These are phyloP conservation scores for Catagonus wagneri DNA, from an alignment of 2,113 vertebrate genomes.

Conservation along the genomic window DNA sequence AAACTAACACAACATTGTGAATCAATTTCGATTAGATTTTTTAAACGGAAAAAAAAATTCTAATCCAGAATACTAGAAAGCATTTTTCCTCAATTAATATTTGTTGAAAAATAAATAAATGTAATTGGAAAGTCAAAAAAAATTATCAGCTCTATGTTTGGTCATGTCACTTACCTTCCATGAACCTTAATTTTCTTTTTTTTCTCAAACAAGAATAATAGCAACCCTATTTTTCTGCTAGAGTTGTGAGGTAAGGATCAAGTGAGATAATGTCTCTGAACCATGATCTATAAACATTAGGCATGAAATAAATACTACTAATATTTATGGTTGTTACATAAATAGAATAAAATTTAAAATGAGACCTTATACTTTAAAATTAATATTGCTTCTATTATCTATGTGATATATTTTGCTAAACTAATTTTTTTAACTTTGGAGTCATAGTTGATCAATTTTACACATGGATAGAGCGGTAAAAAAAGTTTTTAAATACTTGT, in stretches of 20 bases:
- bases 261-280: conserved; percentile 2
- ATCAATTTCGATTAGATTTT: too few relatives aligned
- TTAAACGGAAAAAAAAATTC: too few relatives aligned
- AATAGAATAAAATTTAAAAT: neutral
- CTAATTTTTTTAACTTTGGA: neutral
- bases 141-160: neutral
- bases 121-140: too few relatives aligned
- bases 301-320: neutral
- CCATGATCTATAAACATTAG: neutral
- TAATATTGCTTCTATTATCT: neutral
- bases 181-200: neutral
- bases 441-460: neutral
- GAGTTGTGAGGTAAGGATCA: neutral
- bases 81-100: too few relatives aligned
- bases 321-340: neutral
- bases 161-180: too few relatives aligned
- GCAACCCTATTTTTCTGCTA: neutral
- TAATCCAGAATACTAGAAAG: too few relatives aligned
- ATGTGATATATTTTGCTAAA: neutral
- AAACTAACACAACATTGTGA: too few relatives aligned
- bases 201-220: neutral
- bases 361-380: neutral
- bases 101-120: too few relatives aligned
- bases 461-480: too few relatives aligned
- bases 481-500: neutral